phyloP scores from a whole-genome alignment of 2,888 invertebrate species.

The Dorcus hopei region DNA sequence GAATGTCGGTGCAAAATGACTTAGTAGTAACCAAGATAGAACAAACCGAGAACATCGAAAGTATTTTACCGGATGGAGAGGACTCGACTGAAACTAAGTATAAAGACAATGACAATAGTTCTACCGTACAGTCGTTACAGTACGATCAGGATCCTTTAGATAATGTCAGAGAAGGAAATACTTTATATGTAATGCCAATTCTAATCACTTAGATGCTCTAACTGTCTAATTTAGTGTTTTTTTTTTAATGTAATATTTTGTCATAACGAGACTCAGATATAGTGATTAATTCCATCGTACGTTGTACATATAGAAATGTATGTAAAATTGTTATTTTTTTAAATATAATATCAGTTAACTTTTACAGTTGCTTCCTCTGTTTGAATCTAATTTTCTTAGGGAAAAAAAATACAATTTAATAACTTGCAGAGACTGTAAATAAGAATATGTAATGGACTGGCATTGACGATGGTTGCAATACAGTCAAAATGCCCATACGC shows the following conservation, averaged over 20 bases:
- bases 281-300: too few species aligned
- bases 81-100: constrained; percentile 38
- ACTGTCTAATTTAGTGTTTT: neutral
- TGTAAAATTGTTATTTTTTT: too few species aligned
- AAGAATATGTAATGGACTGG: too few species aligned
- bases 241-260: neutral
- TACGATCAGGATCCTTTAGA: constrained; percentile 50
- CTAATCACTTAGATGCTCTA: constrained; percentile 31
- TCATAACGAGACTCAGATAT: too few species aligned
- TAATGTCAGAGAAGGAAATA: constrained; percentile 46
- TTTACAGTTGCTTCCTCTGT: too few species aligned
- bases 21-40: constrained; percentile 27
- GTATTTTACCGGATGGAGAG: constrained; percentile 34
- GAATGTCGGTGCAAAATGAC: constrained; percentile 6
- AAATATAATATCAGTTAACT: too few species aligned
- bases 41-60: constrained; percentile 28
- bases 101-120: constrained; percentile 39
- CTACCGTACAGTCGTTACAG: constrained; percentile 31
- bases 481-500: too few species aligned
- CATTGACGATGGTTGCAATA: too few species aligned
- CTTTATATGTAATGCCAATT: constrained; percentile 48
- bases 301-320: too few species aligned
- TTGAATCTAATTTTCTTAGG: too few species aligned
- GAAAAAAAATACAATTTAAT: too few species aligned
- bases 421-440: too few species aligned